Percentiles rank a stretch among this genome's conserved stretches.
phyloP scores from a whole-genome alignment of 2,797 vertebrate species.

The Danio jaintianensis region DNA sequence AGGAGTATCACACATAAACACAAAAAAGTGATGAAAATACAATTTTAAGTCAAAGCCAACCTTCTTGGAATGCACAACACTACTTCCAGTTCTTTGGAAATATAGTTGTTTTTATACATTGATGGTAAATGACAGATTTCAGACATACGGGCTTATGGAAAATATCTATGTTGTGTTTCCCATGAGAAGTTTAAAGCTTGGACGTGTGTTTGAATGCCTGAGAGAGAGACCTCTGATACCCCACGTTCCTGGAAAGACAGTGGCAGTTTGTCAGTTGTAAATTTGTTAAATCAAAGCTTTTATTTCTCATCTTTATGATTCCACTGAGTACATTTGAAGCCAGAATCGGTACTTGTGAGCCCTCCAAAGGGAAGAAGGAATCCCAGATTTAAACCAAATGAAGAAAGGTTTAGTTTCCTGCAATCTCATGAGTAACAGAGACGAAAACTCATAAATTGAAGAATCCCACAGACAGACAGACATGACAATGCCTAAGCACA shows the following conservation, averaged over 20 bases:
- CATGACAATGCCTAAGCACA: background rate
- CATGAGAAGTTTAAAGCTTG: constrained; percentile 14
- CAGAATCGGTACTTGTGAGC: constrained; percentile 68
- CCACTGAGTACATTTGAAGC: constrained; percentile 55
- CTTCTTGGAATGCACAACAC: constrained; percentile 1
- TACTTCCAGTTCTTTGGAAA: background rate
- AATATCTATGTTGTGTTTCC: constrained; percentile 14
- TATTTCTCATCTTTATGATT: constrained; percentile 61
- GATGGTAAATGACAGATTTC: constrained; percentile 17
- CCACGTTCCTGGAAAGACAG: constrained; percentile 69
- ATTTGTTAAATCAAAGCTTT: constrained; percentile 63
- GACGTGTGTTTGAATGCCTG: constrained; percentile 62
- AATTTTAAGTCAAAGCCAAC: constrained; percentile 7
- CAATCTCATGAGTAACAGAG: constrained; percentile 40
- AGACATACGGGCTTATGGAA: background rate
- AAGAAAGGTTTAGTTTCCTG: constrained; percentile 31
- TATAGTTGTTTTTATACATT: constrained; percentile 19
- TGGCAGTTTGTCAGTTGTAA: constrained; percentile 64
- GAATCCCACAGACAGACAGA: constrained; percentile 25
- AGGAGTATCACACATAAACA: background rate
- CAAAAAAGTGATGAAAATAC: background rate
- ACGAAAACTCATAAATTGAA: constrained; percentile 20
- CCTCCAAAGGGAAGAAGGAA: constrained; percentile 57
- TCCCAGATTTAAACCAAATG: constrained; percentile 41
- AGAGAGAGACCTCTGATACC: constrained; percentile 47